Conservation (phyloP, 2,888 invertebrate species). For the Thecocarcelia acutangulata region DNA sequence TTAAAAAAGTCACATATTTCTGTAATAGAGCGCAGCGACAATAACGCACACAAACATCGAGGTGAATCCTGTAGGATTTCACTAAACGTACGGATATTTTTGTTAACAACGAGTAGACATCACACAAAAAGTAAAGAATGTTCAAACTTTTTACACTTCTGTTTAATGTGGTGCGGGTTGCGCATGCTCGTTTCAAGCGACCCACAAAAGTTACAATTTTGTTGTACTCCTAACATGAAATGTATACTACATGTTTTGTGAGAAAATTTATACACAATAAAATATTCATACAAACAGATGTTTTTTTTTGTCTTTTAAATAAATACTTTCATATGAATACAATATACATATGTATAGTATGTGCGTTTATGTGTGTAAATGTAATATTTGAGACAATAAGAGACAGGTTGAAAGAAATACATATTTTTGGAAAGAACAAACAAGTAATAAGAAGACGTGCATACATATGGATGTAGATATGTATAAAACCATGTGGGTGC, state of each 20-base stretch:
- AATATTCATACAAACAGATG: no score
- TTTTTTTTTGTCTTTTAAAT: no score
- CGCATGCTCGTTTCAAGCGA: conserved; percentile 40
- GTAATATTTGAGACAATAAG: conserved; percentile 11
- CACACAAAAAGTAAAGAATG: not conserved
- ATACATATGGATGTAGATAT: not conserved
- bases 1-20: no score
- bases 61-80: no score
- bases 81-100: no score
- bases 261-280: no score
- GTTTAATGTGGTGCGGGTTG: conserved; percentile 35
- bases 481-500: conserved; percentile 18
- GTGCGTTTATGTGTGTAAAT: no score
- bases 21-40: no score
- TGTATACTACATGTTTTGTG: conserved; percentile 2
- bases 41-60: no score
- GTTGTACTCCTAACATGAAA: not conserved
- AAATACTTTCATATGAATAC: no score
- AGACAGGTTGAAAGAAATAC: conserved; percentile 50
- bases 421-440: not conserved
- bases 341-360: no score
- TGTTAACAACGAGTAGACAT: no score
- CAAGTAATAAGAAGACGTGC: not conserved
- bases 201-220: not conserved
- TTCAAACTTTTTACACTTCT: conserved; percentile 35